Conservation (phyloP, 2,797 vertebrate species). For the Odontamblyopus rebecca region DNA sequence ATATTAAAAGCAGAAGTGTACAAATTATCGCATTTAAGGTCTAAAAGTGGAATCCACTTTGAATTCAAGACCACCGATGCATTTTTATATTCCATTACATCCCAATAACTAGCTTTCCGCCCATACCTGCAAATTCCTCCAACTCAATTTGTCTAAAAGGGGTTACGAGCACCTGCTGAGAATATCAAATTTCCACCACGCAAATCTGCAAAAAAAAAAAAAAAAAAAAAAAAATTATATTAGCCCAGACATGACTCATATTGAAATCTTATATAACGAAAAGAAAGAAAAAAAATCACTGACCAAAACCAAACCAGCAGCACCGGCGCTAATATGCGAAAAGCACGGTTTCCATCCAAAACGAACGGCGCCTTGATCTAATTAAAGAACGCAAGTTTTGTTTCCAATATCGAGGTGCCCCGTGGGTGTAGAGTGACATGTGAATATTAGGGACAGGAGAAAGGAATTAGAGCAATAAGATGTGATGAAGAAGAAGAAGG, state of each 20-base stretch:
- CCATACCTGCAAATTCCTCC: slow-evolving; percentile 11
- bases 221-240: slow-evolving; percentile 25
- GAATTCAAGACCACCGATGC: background rate
- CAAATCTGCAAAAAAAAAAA: background rate
- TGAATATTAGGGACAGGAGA: slow-evolving; percentile 26
- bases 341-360: slow-evolving; percentile 31
- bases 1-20: background rate
- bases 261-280: slow-evolving; percentile 31
- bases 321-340: slow-evolving; percentile 28
- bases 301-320: slow-evolving; percentile 10
- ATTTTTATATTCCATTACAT: background rate
- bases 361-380: slow-evolving; percentile 54
- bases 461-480: slow-evolving; percentile 48
- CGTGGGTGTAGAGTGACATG: slow-evolving; percentile 41
- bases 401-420: slow-evolving; percentile 48
- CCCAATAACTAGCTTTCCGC: background rate
- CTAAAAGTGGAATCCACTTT: background rate
- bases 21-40: background rate
- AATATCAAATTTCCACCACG: slow-evolving; percentile 15
- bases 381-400: slow-evolving; percentile 33
- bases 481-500: slow-evolving; percentile 29
- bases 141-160: slow-evolving; percentile 25
- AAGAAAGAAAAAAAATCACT: background rate
- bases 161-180: slow-evolving; percentile 30
- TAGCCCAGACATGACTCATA: slow-evolving; percentile 25